A percentile compares a stretch with the other conserved stretches of the same genome.
Evolutionary conservation across 1,140 invertebrate genomes (phyloP).

Genomic region (Triops cancriformis): DNA sequence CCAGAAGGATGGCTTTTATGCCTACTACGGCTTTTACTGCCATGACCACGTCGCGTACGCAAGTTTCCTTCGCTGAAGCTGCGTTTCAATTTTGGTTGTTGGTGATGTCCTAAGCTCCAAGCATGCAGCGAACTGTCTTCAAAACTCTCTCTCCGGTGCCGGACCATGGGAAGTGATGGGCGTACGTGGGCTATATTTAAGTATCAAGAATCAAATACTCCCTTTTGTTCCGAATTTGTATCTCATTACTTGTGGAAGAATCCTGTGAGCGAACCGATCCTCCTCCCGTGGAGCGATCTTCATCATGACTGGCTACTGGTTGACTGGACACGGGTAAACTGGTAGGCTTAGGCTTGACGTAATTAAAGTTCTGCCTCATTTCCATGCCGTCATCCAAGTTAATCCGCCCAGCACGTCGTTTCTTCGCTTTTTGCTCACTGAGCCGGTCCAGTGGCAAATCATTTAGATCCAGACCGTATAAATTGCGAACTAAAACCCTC

Average conservation of each 20-base stretch:
- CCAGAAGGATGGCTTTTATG: neutral
- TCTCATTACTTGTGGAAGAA: neutral
- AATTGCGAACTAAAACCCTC: conserved; percentile 79
- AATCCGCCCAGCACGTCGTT: conserved; percentile 41
- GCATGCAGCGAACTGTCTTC: neutral
- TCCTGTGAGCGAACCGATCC: neutral
- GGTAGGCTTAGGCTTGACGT: neutral
- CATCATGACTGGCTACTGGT: neutral
- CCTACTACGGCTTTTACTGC: neutral
- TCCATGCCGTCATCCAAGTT: neutral
- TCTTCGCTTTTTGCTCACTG: conserved; percentile 71
- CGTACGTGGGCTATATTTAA: neutral
- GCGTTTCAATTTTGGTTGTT: neutral
- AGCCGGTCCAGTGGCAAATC: conserved; percentile 78
- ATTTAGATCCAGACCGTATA: conserved; percentile 83
- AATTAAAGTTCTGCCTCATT: neutral
- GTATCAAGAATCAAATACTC: neutral
- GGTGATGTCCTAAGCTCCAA: neutral
- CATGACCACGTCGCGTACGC: neutral
- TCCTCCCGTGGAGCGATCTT: neutral
- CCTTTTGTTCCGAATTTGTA: neutral
- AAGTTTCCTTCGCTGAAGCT: neutral
- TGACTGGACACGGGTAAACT: neutral
- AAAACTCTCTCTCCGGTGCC: neutral
- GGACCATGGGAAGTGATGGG: neutral